Evolutionary conservation across 1,140 invertebrate genomes (phyloP), one percentile per base, ranked within the genome.

Genomic region (Carposina sasakii): DNA sequence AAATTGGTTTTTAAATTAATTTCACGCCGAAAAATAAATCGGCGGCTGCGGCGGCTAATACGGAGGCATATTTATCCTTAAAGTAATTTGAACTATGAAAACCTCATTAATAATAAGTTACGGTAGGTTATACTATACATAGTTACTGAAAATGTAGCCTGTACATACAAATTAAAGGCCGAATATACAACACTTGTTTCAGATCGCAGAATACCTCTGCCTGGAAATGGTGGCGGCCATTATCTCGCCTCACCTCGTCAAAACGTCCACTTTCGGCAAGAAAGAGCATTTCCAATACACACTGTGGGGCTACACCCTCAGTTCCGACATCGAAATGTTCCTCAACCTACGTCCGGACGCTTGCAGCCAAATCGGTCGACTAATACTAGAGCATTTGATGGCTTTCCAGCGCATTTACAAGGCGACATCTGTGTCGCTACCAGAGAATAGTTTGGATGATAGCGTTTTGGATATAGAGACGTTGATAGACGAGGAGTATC

Each of bases 121-220:
- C n/a, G n/a, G n/a, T n/a, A n/a, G n/a, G n/a, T n/a, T n/a, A n/a
- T n/a, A n/a, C n/a, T n/a, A n/a, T n/a, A n/a, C n/a, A n/a, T n/a
- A n/a, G n/a, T n/a, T n/a, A n/a, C n/a, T n/a, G n/a, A n/a, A n/a
- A n/a, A n/a, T n/a, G n/a, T n/a, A n/a, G n/a, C n/a, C n/a, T n/a
- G n/a, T n/a, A n/a, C n/a, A n/a, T n/a, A n/a, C n/a, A n/a, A n/a
- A n/a, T n/a, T n/a, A n/a, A n/a, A n/a, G n/a, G n/a, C n/a, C n/a
- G n/a, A n/a, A n/a, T n/a, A n/a, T n/a, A n/a, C n/a, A n/a, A n/a
- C n/a, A 62, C 36, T 49, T 1, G 42, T 75, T 78, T 43, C 59
- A 89, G 87, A 77, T 89, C 45, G 83, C 86, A 28, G 87, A 89
- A 64, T 88, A 88, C 52, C 63, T 89, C 1, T 88, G 87, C 54